These are phyloP conservation scores for Cololabis saira DNA, from an alignment of 2,113 vertebrate genomes.

Conservation along the genomic window DNA sequence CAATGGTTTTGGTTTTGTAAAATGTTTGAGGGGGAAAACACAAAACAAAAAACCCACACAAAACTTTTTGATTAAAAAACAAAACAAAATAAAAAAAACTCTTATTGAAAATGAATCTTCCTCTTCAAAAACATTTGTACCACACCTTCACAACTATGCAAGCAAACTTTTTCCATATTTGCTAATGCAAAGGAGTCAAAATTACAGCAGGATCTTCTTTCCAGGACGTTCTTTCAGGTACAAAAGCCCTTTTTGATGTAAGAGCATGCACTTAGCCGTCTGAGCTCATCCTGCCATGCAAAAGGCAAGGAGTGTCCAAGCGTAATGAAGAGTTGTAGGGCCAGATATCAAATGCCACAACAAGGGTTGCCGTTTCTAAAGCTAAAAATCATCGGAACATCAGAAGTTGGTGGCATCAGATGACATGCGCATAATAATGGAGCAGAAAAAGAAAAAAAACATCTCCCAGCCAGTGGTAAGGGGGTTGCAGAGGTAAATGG, in stretches of 20 bases:
- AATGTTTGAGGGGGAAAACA: no score
- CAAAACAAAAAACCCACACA: no score
- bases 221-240: constrained; percentile 18
- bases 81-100: no score
- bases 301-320: constrained; percentile 47
- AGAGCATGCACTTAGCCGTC: constrained; percentile 55
- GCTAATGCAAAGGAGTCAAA: constrained; percentile 1
- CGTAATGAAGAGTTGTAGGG: constrained; percentile 28
- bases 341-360: constrained; percentile 30
- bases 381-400: constrained; percentile 50
- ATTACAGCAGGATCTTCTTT: background rate
- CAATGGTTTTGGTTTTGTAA: no score
- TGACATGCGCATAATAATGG: constrained; percentile 71
- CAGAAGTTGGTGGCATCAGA: constrained; percentile 63
- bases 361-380: constrained; percentile 27
- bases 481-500: constrained; percentile 32
- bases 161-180: no score
- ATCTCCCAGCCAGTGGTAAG: constrained; percentile 64
- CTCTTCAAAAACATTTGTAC: no score
- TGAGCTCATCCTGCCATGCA: constrained; percentile 63
- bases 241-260: constrained; percentile 18
- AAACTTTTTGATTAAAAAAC: no score
- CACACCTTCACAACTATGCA: no score
- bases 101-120: no score
- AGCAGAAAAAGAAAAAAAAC: constrained; percentile 34